Evolutionary conservation across 2,888 invertebrate species (phyloP).

Genomic region (Synergus umbraculus): DNA sequence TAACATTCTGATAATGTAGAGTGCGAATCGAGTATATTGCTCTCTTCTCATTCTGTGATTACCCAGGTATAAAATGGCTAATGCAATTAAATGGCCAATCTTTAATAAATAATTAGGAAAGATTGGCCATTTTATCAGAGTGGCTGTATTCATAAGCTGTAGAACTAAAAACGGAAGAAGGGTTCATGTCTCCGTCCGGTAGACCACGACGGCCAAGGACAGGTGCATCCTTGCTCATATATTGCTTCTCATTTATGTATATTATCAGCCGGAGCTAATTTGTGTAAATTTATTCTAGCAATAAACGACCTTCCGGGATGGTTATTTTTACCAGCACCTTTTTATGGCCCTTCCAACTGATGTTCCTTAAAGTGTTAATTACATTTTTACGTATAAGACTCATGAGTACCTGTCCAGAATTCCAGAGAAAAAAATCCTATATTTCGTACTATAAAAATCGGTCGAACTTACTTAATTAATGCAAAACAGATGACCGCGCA

Average conservation of each 20-base stretch:
- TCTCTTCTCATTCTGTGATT: background rate
- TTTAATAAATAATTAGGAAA: too few relatives aligned
- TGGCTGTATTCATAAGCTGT: too few relatives aligned
- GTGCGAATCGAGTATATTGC: conserved; percentile 26
- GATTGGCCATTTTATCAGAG: too few relatives aligned
- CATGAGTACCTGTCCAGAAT: background rate
- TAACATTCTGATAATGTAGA: background rate
- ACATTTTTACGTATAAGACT: background rate
- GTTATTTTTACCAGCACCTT: conserved; percentile 21
- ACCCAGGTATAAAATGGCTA: background rate
- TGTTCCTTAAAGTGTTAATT: background rate
- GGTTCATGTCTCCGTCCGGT: conserved; percentile 45
- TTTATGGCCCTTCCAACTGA: background rate
- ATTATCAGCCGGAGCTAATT: conserved; percentile 41
- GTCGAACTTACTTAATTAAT: too few relatives aligned
- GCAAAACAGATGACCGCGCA: too few relatives aligned
- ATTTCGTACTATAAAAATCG: too few relatives aligned
- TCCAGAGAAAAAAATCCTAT: too few relatives aligned
- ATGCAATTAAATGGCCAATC: too few relatives aligned
- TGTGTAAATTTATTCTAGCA: background rate
- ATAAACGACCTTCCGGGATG: conserved; percentile 11
- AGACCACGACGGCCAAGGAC: conserved; percentile 54
- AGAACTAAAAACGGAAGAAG: conserved; percentile 64
- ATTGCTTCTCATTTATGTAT: conserved; percentile 45
- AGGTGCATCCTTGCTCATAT: conserved; percentile 61